Conservation (phyloP, 1,140 invertebrate genomes). For the Phocides pigmalion region DNA sequence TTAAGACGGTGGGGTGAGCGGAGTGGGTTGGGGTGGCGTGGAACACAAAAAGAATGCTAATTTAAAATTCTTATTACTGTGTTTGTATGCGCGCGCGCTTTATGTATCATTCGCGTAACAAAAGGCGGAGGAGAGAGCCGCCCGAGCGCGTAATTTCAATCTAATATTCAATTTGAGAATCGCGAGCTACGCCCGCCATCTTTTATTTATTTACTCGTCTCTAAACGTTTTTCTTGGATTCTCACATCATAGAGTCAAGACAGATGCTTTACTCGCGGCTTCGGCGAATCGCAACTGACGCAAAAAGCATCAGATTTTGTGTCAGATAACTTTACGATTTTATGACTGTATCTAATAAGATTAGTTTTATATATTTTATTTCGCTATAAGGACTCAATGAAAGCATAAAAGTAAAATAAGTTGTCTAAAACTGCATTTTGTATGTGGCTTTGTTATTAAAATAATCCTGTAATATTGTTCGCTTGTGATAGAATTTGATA, state of each 20-base stretch:
- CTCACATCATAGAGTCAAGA: conserved; percentile 47
- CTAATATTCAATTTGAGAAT: conserved; percentile 81
- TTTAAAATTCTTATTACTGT: conserved; percentile 81
- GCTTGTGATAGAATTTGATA: no score
- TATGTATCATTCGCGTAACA: conserved; percentile 77
- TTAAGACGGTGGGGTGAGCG: conserved; percentile 72
- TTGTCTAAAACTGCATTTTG: no score
- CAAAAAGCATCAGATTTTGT: conserved; percentile 8
- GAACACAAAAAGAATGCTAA: conserved; percentile 81
- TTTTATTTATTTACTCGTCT: conserved; percentile 72
- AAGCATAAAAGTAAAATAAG: no score
- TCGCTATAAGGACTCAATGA: not conserved
- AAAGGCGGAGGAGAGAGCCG: conserved; percentile 66
- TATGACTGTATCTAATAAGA: not conserved
- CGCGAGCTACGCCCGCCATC: conserved; percentile 59
- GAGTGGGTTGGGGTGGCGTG: conserved; percentile 63
- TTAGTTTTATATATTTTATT: not conserved
- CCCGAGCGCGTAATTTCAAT: conserved; percentile 80
- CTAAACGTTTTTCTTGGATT: conserved; percentile 60
- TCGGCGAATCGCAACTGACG: conserved; percentile 13
- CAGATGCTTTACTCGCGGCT: conserved; percentile 37
- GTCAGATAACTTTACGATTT: conserved; percentile 2
- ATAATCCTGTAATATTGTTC: no score
- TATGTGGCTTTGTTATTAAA: no score
- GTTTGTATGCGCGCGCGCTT: conserved; percentile 77